phyloP scores from a whole-genome alignment of 1,140 invertebrate genomes.

The Cotesia typhae region DNA sequence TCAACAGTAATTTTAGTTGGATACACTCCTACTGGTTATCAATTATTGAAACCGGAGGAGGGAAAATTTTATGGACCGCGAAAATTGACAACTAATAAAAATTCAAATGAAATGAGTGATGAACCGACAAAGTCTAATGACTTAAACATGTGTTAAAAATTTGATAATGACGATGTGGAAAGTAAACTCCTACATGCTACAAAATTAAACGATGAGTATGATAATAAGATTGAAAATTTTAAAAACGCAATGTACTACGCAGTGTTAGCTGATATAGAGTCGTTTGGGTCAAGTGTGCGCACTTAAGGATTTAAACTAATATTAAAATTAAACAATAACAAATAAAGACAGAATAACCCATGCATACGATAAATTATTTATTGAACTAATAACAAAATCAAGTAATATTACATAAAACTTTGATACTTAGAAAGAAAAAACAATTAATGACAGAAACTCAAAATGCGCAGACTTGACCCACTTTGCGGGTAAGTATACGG shows the following conservation, averaged over 20 bases:
- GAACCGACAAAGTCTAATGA: neutral
- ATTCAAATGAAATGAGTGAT: neutral
- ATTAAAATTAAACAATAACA: no score
- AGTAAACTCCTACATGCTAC: neutral
- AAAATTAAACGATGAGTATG: constrained; percentile 11
- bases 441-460: no score
- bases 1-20: constrained; percentile 5
- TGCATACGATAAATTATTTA: no score
- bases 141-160: neutral
- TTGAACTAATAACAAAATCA: no score
- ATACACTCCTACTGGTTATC: constrained; percentile 24
- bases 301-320: no score
- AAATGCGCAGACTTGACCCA: no score
- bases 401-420: no score
- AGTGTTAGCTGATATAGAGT: neutral
- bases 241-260: constrained; percentile 9
- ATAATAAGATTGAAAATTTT: neutral
- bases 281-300: no score
- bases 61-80: constrained; percentile 29
- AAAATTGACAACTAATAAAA: neutral
- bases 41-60: constrained; percentile 17
- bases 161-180: neutral
- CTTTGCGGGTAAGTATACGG: no score
- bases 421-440: no score
- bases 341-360: no score